Percentiles rank a stretch among this genome's conserved stretches.
phyloP scores from a whole-genome alignment of 2,797 vertebrate species.

The Xerus rutilus region DNA sequence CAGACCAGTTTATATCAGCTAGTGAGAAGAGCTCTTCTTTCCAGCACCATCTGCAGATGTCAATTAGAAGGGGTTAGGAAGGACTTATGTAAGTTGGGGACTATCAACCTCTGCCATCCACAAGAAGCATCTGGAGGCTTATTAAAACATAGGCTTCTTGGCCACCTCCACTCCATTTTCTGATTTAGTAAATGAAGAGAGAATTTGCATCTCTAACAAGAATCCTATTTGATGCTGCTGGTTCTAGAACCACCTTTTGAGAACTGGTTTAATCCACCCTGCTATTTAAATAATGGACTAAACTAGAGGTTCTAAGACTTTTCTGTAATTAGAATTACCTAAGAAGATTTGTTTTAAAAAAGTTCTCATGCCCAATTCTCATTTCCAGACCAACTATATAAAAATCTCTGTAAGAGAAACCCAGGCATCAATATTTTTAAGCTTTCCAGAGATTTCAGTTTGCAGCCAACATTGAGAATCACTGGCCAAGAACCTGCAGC shows the following conservation, averaged over 20 bases:
- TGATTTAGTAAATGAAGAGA: neutral
- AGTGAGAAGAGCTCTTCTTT: neutral
- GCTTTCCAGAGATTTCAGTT: neutral
- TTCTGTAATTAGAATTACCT: neutral
- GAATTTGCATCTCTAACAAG: neutral
- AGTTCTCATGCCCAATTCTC: neutral
- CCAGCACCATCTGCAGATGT: neutral
- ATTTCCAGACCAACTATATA: neutral
- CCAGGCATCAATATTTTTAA: neutral
- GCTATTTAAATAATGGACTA: conserved; percentile 2
- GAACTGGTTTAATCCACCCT: conserved; percentile 7
- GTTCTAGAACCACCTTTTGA: neutral
- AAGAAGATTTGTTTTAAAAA: neutral
- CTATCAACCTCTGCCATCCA: neutral
- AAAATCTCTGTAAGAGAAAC: neutral
- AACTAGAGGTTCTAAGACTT: neutral
- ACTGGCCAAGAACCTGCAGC: neutral
- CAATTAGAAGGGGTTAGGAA: conserved; percentile 10
- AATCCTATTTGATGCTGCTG: neutral
- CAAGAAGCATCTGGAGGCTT: neutral
- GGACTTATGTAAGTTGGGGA: neutral
- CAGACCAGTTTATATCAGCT: conserved; percentile 1
- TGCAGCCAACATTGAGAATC: neutral
- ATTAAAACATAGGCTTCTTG: neutral
- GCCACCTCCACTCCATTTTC: neutral